Evolutionary conservation across 2,888 invertebrate species (phyloP), one percentile per base, ranked within the genome.

Genomic region (Coecobrya sp.): DNA sequence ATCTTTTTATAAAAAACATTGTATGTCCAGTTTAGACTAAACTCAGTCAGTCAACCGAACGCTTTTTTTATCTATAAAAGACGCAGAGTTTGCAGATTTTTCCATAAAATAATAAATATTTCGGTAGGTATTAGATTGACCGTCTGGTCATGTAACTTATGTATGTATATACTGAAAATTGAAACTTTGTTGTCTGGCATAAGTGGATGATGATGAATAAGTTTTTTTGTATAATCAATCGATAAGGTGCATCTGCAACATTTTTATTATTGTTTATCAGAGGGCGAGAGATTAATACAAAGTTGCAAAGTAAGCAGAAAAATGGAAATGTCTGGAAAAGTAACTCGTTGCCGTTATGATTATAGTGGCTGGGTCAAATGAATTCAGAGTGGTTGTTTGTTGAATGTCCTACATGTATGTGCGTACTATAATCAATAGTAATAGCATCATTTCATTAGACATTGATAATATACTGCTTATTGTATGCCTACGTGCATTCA

Each of bases 21-120:
- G n/a, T n/a, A 16, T 79, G 52, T 91, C 70, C 86, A 91, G 81
- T 86, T 86, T 86, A 36, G 76, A 76, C 84, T 70, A 79, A 76
- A 19, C 42, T 25, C 36, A 59, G 11, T 25, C 36, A 59, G 11
- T 62, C 59, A 13, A 79, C 27, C n/a, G 49, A 79, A 52, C 25
- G 8, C n/a, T 73, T 73, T 73, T 8, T 62, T 91, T 87, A 91
- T 91, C 91, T 82, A 0, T 11, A 70, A 91, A 91, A 91, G 91
- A 91, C 91, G 91, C 87, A 73, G 87, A 91, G 73, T 25, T 55
- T 81, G 82, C 87, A 91, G 19, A 87, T 81, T 76, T 85, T 89
- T 91, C 86, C 82, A 82, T 82, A 62, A 82, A 82, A 82, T 45
- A 81, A 49, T 49, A 65, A 79, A 79, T 59, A 65, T 42, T 45